phyloP scores from a whole-genome alignment of 2,797 vertebrate species.

The Distichodus sexfasciatus region DNA sequence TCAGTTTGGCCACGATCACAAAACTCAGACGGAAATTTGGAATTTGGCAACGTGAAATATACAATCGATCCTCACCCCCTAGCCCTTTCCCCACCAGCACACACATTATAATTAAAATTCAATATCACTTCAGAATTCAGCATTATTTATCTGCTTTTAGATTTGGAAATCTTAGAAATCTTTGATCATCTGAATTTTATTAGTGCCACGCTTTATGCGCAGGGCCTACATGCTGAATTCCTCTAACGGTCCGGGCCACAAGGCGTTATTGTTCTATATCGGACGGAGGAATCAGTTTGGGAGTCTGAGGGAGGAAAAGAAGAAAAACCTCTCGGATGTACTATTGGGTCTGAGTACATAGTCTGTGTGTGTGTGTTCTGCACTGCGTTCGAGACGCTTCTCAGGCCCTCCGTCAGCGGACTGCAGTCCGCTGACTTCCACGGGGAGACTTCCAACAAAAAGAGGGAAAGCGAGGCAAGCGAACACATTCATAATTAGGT shows the following conservation, averaged over 20 bases:
- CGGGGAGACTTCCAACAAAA: slow-evolving; percentile 30
- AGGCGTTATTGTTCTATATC: slow-evolving; percentile 40
- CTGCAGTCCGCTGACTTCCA: slow-evolving; percentile 26
- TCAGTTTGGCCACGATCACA: not conserved
- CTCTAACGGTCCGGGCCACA: slow-evolving; percentile 10
- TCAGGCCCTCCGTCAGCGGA: not conserved
- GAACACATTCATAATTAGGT: slow-evolving; percentile 58
- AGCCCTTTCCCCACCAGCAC: no score
- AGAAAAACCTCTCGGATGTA: slow-evolving; percentile 8
- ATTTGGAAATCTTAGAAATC: not conserved
- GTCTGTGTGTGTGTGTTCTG: not conserved
- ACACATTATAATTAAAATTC: no score
- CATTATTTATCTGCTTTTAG: no score
- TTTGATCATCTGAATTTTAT: not conserved
- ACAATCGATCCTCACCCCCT: no score
- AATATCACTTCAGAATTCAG: no score
- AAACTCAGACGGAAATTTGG: not conserved
- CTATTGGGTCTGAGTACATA: slow-evolving; percentile 9
- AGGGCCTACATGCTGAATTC: no score
- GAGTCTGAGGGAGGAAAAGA: slow-evolving; percentile 25
- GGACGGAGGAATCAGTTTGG: slow-evolving; percentile 28
- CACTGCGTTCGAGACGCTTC: not conserved
- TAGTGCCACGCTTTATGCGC: no score
- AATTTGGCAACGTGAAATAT: not conserved
- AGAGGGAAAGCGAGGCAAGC: slow-evolving; percentile 33